A percentile compares a stretch with the other conserved stretches of the same genome.
Conservation (phyloP, 2,797 vertebrate genomes). For the Rhinophrynus dorsalis region DNA sequence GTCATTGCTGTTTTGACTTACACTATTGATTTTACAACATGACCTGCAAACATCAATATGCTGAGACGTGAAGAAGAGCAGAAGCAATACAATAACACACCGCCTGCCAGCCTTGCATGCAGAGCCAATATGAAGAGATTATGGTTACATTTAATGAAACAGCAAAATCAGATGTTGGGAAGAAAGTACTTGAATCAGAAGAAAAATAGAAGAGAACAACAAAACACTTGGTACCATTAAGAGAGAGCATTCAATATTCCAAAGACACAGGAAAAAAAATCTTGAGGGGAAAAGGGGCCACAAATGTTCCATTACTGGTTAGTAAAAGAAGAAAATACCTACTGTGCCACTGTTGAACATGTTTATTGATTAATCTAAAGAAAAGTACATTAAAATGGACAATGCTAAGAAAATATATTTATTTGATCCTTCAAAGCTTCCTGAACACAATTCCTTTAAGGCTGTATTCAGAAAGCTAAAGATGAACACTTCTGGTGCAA, state of each 20-base stretch:
- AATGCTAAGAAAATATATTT: too few species aligned
- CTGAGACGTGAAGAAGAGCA: conserved; percentile 42
- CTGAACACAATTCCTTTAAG: too few species aligned
- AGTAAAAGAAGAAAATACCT: background rate
- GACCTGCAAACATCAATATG: conserved; percentile 58
- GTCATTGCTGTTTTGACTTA: conserved; percentile 28
- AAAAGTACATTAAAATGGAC: background rate
- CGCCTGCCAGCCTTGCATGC: conserved; percentile 35
- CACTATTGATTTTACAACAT: conserved; percentile 46
- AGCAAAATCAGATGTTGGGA: conserved; percentile 39
- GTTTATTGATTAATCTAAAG: conserved; percentile 1
- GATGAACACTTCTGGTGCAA: too few species aligned
- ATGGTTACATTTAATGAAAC: conserved; percentile 41
- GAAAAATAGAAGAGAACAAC: background rate
- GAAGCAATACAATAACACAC: conserved; percentile 26
- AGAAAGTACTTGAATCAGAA: conserved; percentile 4
- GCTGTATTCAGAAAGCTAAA: too few species aligned
- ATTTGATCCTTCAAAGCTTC: too few species aligned
- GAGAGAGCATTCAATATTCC: background rate
- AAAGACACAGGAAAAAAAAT: too few species aligned
- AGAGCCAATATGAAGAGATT: conserved; percentile 23
- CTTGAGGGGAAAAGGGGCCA: too few species aligned
- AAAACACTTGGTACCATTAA: background rate
- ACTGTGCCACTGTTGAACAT: background rate
- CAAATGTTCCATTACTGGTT: too few species aligned